Evolutionary conservation across 2,797 vertebrate genomes (phyloP), one percentile per base, ranked within the genome.

Genomic region (Enteromius afrohamiltoni): DNA sequence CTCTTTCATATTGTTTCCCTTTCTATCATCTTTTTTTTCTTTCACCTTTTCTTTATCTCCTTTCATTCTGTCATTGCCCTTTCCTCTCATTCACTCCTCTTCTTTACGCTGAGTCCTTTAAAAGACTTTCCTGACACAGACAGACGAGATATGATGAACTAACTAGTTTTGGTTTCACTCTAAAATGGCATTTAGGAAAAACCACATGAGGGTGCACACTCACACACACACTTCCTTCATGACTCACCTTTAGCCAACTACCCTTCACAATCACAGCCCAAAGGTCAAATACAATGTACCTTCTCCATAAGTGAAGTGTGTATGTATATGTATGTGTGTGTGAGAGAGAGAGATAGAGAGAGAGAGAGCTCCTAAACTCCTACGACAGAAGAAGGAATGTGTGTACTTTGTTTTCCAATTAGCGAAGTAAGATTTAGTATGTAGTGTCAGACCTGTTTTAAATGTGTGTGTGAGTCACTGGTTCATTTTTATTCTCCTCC

Each of bases 401-500:
- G 37, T 77, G 34, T 77, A 53, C 23, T 77, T 68, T 68, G 53
- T 62, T 60, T 55, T 69, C 62, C 53, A 85, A 85, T 86, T 82
- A 79, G 53, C 19, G 62, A 47, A 77, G 29, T 62, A 77, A 80
- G 71, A 79, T 62, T 67, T 29, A 53, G 40, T 62, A 70, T 71
- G 69, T 81, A 47, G 83, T 79, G 79, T 80, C 53, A 60, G 84
- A 60, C 40, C 65, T 71, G 47, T 34, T 86, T 26, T 78, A 55
- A 84, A 79, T 80, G 74, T 64, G 77, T 85, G 71, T 76, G 69
- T 64, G 76, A 71, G 79, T 81, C 86, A 60, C 79, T 9, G 51
- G 79, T 79, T 89, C 81, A 85, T 90, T 88, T 85, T 81, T 26
- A 86, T 89, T 88, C 86, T 74, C 64, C 55, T 60, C 83, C 74